Conservation (phyloP, 2,113 vertebrate species). For the Pluvianellus socialis region DNA sequence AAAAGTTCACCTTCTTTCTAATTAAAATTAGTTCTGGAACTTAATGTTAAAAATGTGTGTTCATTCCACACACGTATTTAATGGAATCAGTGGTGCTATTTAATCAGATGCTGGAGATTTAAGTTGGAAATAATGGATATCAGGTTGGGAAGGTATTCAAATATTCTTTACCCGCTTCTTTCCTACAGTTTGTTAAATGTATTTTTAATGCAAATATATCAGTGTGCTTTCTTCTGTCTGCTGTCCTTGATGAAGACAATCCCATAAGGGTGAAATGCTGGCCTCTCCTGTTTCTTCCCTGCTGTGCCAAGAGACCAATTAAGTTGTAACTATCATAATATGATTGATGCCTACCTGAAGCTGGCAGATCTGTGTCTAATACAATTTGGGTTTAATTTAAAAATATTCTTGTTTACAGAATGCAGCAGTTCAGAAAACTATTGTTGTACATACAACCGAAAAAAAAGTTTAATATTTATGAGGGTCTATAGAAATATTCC, state of each 20-base stretch:
- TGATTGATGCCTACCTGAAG: neutral
- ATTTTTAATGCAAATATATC: constrained; percentile 6
- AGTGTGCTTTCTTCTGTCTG: neutral
- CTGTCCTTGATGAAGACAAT: neutral
- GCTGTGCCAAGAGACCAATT: neutral
- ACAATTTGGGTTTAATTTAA: neutral
- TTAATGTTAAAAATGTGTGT: neutral
- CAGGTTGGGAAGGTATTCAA: neutral
- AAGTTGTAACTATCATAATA: neutral
- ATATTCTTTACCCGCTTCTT: neutral
- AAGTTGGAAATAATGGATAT: constrained; percentile 18
- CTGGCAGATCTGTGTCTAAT: neutral
- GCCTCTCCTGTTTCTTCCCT: neutral
- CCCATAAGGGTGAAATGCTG: neutral
- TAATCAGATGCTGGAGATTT: constrained; percentile 38
- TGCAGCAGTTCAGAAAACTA: neutral
- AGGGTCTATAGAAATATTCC: neutral
- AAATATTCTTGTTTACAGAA: neutral
- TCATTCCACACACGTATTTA: constrained; percentile 1
- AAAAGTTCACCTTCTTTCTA: neutral
- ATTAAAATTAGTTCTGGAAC: constrained; percentile 1
- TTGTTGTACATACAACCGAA: neutral
- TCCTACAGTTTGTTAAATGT: neutral
- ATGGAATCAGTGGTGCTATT: constrained; percentile 1
- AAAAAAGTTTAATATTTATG: neutral